These are phyloP conservation scores for Chouioia cunea DNA, from an alignment of 2,888 invertebrate species.

Conservation along the genomic window DNA sequence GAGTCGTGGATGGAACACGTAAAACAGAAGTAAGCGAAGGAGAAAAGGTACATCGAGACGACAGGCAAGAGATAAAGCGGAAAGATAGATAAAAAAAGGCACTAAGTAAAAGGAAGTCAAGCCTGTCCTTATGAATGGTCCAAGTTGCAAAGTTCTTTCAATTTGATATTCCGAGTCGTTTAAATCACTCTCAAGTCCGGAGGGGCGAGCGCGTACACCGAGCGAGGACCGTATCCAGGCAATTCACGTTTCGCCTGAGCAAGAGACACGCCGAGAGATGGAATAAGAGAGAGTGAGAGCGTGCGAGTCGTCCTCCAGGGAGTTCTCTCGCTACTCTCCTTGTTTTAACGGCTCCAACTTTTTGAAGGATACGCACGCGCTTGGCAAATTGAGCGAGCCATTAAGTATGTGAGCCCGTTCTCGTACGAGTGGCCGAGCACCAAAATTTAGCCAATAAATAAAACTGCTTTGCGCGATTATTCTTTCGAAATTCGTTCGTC, in stretches of 20 bases:
- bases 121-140: slow-evolving; percentile 44
- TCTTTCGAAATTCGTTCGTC: slow-evolving; percentile 18
- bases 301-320: slow-evolving; percentile 13
- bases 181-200: slow-evolving; percentile 51
- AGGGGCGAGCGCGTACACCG: neutral
- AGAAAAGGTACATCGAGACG: slow-evolving; percentile 25
- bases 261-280: slow-evolving; percentile 14
- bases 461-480: slow-evolving; percentile 32
- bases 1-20: neutral
- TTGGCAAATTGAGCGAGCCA: slow-evolving; percentile 47
- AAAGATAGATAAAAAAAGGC: slow-evolving; percentile 44
- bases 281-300: neutral
- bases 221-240: slow-evolving; percentile 32
- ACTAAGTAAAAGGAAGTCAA: slow-evolving; percentile 45
- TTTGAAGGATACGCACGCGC: slow-evolving; percentile 49
- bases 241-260: slow-evolving; percentile 32
- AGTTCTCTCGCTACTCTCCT: slow-evolving; percentile 7
- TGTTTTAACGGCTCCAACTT: slow-evolving; percentile 50
- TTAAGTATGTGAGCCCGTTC: slow-evolving; percentile 39
- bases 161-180: slow-evolving; percentile 58
- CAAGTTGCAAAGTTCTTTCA: slow-evolving; percentile 52
- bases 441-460: slow-evolving; percentile 49
- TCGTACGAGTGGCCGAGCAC: no score
- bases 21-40: slow-evolving; percentile 18
- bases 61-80: slow-evolving; percentile 39